phyloP scores from a whole-genome alignment of 2,888 invertebrate species.

The Limnephilus auricula region DNA sequence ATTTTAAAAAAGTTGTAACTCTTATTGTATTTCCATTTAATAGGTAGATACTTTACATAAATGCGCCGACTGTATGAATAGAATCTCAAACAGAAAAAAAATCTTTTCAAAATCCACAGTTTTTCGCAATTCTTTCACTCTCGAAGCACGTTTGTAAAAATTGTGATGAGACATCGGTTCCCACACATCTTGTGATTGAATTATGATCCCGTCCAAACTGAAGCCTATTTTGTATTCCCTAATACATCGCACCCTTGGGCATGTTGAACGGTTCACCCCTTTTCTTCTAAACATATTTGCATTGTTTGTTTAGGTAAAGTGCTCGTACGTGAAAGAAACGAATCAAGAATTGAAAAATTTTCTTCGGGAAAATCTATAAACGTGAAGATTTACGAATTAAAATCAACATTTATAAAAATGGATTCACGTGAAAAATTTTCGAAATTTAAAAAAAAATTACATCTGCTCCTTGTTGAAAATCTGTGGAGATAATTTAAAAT shows the following conservation, averaged over 20 bases:
- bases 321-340: background rate
- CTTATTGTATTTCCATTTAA: too few relatives aligned
- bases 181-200: constrained; percentile 24
- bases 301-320: constrained; percentile 21
- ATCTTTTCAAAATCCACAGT: background rate
- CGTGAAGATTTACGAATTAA: background rate
- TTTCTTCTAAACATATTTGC: constrained; percentile 23
- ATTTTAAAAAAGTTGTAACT: too few relatives aligned
- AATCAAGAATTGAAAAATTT: background rate
- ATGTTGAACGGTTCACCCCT: background rate
- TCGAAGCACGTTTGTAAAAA: background rate
- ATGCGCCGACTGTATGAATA: background rate
- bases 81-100: background rate
- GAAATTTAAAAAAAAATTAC: background rate
- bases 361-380: background rate
- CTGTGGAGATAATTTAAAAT: background rate
- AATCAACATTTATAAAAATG: background rate
- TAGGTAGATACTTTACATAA: too few relatives aligned
- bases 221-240: constrained; percentile 24
- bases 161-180: background rate
- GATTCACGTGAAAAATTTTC: too few relatives aligned
- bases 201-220: constrained; percentile 24
- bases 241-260: constrained; percentile 20
- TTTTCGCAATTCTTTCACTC: background rate
- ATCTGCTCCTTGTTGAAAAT: background rate